Base-by-base conservation (phyloP, 1,140 invertebrate species). In the Probaryconus sp. region DNA sequence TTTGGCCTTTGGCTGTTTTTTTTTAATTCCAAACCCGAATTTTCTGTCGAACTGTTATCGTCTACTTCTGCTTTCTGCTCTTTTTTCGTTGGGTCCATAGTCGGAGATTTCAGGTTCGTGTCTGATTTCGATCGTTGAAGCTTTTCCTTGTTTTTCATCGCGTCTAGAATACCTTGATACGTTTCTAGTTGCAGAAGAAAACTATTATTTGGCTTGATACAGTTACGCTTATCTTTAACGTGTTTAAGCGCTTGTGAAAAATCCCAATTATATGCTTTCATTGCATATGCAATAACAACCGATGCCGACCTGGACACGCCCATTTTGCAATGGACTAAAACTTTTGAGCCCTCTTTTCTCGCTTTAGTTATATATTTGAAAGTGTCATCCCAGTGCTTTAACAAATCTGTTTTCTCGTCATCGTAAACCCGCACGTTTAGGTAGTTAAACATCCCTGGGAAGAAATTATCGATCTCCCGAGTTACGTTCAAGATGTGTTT, bases 381-480 rank as follows among this genome's bases (percentile, higher is more conserved):
- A 13, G 98, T 99, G 82, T 97, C 93, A 82, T 99, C 97, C 96
- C 97, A 99, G 83, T 99, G 94, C 85, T 96, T 96, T 2, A 99
- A 88, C 51, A 99, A 89, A 87, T 99, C 96, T 30, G 97, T 98
- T 84, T 96, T 96, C 84, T 98, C 97, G 81, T 97, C 96, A 83
- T 99, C 98, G 83, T 96, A 98, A 4, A 99, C 97, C 68, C 97
- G 93, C 53, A 99, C 93, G 86, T 99, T 99, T 76, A 95, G 90
- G 82, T 99, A 99, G 83, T 97, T 93, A 86, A 99, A 98, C 87
- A 94, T 95, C 13, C 96, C 96, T 13, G 97, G 97, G 85, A 98
- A 99, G 87, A 99, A 99, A 88, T 99, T 99, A 88, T 99, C 98
- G 71, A 99, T 99, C 89, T 99, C 98, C 80, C 95, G 91, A 2